Evolutionary conservation across 1,140 invertebrate genomes (phyloP).

Genomic region (Leptonema lineaticorne): DNA sequence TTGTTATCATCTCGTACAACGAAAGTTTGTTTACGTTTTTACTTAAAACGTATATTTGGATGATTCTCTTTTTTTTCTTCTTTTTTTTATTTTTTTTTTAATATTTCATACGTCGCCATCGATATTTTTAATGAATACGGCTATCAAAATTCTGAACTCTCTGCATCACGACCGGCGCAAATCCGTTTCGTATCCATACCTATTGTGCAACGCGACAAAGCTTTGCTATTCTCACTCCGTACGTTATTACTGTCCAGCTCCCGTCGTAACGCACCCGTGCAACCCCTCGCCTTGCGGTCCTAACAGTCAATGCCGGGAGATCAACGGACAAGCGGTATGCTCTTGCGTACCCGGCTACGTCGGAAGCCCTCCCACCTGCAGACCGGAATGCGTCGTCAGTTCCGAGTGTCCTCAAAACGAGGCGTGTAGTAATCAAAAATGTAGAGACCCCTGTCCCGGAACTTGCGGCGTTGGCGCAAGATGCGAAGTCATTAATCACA

Average conservation of each 20-base stretch:
- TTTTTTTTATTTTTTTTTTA: too few relatives aligned
- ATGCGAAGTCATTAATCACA: conserved; percentile 64
- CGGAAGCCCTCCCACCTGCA: conserved; percentile 64
- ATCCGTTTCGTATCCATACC: too few relatives aligned
- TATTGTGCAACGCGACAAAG: too few relatives aligned
- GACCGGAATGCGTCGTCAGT: conserved; percentile 64
- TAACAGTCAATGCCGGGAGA: conserved; percentile 64
- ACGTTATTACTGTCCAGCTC: conserved; percentile 33
- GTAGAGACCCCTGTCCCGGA: conserved; percentile 65
- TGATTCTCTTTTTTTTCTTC: too few relatives aligned
- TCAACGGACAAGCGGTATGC: conserved; percentile 60
- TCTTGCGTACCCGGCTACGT: conserved; percentile 62
- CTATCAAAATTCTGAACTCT: too few relatives aligned
- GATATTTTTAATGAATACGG: too few relatives aligned
- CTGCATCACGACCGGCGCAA: too few relatives aligned
- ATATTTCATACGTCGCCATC: too few relatives aligned
- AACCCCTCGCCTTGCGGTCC: conserved; percentile 63
- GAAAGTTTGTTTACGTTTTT: too few relatives aligned
- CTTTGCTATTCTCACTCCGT: too few relatives aligned
- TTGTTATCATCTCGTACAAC: too few relatives aligned
- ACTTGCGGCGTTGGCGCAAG: conserved; percentile 64
- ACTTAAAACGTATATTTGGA: too few relatives aligned
- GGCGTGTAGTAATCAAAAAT: conserved; percentile 65
- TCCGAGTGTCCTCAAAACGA: conserved; percentile 64
- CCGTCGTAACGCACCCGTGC: conserved; percentile 55